A percentile compares a stretch with the other conserved stretches of the same genome.
phyloP scores from a whole-genome alignment of 2,113 vertebrate genomes.

The Pedetes capensis region DNA sequence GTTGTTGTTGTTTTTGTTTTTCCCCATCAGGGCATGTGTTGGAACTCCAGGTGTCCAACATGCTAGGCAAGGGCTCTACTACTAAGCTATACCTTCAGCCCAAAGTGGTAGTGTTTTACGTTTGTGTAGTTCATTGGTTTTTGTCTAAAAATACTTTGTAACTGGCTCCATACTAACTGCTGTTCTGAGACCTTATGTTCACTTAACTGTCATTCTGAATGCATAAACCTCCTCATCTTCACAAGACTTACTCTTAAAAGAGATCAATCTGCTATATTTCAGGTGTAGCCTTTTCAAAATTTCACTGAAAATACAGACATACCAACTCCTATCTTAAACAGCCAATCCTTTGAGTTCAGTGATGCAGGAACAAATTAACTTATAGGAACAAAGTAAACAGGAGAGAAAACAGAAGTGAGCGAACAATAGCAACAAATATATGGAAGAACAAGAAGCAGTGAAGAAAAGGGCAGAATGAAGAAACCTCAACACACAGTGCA shows the following conservation, averaged over 20 bases:
- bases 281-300: conserved; percentile 13
- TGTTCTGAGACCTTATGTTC: not conserved
- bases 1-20: too few relatives aligned
- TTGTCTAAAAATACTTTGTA: not conserved
- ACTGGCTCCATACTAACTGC: not conserved
- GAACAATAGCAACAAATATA: not conserved
- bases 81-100: not conserved
- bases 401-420: not conserved
- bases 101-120: not conserved
- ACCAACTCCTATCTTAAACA: not conserved
- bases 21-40: too few relatives aligned
- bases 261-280: conserved; percentile 9
- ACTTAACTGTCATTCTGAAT: not conserved
- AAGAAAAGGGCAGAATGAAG: not conserved
- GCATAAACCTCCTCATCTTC: not conserved
- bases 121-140: conserved; percentile 6
- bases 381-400: not conserved
- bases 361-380: not conserved
- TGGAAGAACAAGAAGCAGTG: not conserved
- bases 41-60: not conserved
- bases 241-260: not conserved
- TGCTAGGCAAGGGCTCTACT: not conserved
- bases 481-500: not conserved
- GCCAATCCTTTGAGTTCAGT: not conserved
- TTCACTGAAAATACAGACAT: not conserved